Evolutionary conservation across 2,888 invertebrate species (phyloP).

Genomic region (Noctua pronuba): DNA sequence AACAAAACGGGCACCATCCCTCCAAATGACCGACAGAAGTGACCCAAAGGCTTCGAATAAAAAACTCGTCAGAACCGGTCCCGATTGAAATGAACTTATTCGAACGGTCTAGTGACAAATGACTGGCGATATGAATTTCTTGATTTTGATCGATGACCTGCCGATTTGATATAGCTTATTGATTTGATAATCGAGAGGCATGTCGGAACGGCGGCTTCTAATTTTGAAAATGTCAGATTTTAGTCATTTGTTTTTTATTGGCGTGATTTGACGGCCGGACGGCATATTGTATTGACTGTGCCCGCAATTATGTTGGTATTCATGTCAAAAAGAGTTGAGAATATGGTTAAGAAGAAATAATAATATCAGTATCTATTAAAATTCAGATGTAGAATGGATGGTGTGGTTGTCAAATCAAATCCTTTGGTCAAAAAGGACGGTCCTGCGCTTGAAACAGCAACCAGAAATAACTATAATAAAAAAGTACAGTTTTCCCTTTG

Average conservation of each 20-base stretch:
- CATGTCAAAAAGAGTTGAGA: neutral
- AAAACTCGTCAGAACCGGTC: slow-evolving; percentile 67
- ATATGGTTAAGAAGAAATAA: too few species aligned
- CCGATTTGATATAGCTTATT: slow-evolving; percentile 51
- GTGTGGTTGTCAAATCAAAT: neutral
- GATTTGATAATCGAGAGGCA: slow-evolving; percentile 47
- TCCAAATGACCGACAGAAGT: slow-evolving; percentile 61
- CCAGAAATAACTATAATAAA: neutral
- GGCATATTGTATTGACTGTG: neutral
- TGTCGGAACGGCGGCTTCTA: slow-evolving; percentile 14
- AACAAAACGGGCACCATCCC: slow-evolving; percentile 7
- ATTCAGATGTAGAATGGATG: neutral
- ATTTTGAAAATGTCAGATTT: slow-evolving; percentile 37
- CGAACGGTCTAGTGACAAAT: slow-evolving; percentile 68
- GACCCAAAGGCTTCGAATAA: slow-evolving; percentile 65
- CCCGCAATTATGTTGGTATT: neutral
- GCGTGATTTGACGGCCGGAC: neutral
- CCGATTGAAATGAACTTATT: slow-evolving; percentile 71
- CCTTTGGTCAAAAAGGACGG: neutral
- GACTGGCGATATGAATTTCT: slow-evolving; percentile 71
- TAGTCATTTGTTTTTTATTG: slow-evolving; percentile 33
- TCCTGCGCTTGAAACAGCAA: neutral
- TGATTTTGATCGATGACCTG: slow-evolving; percentile 56
- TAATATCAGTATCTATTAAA: too few species aligned
- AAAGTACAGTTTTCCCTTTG: neutral